Base-by-base conservation (phyloP, 23 tunicate genomes). In the Trididemnum clinides region DNA sequence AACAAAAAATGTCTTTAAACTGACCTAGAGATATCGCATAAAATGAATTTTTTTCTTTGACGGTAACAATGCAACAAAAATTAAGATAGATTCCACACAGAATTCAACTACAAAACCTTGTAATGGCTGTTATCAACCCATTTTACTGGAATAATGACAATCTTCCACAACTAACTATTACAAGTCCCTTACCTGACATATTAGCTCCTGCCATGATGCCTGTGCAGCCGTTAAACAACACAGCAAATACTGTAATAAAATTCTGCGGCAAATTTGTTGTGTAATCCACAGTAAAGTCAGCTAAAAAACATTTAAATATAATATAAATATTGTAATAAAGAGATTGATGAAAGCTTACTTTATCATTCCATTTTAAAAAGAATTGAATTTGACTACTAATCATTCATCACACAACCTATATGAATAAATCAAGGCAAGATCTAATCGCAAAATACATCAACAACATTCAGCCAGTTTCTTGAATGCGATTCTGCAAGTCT, bases 191-290 rank as follows among this genome's bases (percentile, higher is more conserved):
- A 97, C 99, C 99, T 69, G 99, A 97, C 99, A 97, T 97, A 64
- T 97, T 97, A 50, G 99, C 99, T 0, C 99, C 99, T 1, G 99
- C 99, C 89, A 94, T 97, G 50, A 97, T 97, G 18, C 99, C 99
- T 20, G 97, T 97, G 63, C 99, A 97, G 15, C 99, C 99, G 50
- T 89, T 97, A 66, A 97, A 97, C 51, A 97, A 79, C 0, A 97
- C 97, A 21, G 99, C 99, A 80, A 97, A 97, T 32, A 97, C 99
- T 1, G 79, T 76, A 57, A 97, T 64, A 65, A 97, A 97, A 50
- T 28, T 83, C 51, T 94, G 97, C 51, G 36, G 35, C 4, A 29
- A 81, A 37, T 33, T 27, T 2, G 90, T 97, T 36, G 96, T 88
- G 87, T 92, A 91, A 57, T 96, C 99, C 10, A 64, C 51, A 49